Base-by-base conservation (phyloP, 2,888 invertebrate genomes). In the Colletes collaris region DNA sequence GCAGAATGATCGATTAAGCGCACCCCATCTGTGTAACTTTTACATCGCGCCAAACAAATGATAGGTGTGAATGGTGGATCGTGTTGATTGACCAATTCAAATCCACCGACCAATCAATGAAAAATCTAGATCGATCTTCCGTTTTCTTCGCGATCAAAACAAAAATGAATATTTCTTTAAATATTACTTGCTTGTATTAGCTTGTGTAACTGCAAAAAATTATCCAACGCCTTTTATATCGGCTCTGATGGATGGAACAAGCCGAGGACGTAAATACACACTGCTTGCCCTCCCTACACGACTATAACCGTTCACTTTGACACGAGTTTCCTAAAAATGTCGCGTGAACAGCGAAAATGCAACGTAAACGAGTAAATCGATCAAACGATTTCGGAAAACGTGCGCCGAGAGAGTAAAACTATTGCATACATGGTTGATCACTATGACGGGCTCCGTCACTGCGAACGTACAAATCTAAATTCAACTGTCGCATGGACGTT, bases 221-320 rank as follows among this genome's bases (percentile, higher is more conserved):
- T 49, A 64, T 37, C 37, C 44, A 52, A 71, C 62, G 49, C 69
- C 65, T 58, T 40, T 71, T 66, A 79, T 55, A 66, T 70, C 64
- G 35, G 35, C 27, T 58, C 37, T 84, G 67, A 60, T 59, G 55
- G 60, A 79, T 58, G 67, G 65, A 77, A 84, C 65, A 65, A 78
- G 58, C 64, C 37, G 66, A 60, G 46, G 76, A 82, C 79, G 55
- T 52, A 84, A 79, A 82, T 84, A 84, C 52, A 76, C 70, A 76
- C 70, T 37, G 63, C 46, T 50, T 59, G 49, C 59, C 58, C 46
- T 44, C 59, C 58, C 46, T 44, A 66, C 65, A 35, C 50, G 60
- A 16, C 63, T 63, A 68, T 71, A 49, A 59, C 59, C 67, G 46
- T 67, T 60, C 35, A 44, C 52, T 76, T 68, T 46, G 52, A 75